phyloP scores from a whole-genome alignment of 2,888 invertebrate genomes.

The Polietes domitor region DNA sequence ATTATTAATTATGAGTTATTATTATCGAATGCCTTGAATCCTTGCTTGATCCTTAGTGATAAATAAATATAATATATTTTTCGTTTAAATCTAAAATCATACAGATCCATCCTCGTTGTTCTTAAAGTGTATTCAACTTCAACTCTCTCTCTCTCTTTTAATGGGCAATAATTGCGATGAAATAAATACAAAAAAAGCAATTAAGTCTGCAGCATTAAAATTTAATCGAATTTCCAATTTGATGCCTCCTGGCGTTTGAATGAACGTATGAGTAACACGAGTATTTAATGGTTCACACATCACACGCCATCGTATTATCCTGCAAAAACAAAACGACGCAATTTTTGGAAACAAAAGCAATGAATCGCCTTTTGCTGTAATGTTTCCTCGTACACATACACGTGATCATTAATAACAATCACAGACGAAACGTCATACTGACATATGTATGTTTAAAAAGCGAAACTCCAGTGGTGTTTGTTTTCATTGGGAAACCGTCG shows the following conservation, averaged over 20 bases:
- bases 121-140: too few species aligned
- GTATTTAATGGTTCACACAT: neutral
- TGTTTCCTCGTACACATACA: neutral
- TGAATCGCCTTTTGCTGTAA: neutral
- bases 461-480: neutral
- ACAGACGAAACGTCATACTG: neutral
- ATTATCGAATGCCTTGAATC: too few species aligned
- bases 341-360: neutral
- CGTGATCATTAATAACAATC: neutral
- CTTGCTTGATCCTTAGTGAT: too few species aligned
- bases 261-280: neutral
- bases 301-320: neutral
- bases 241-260: neutral
- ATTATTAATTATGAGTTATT: too few species aligned
- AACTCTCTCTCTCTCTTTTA: too few species aligned
- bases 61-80: too few species aligned
- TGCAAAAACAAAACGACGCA: neutral
- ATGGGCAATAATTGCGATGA: too few species aligned
- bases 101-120: too few species aligned
- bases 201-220: neutral
- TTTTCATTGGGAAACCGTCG: neutral
- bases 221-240: neutral
- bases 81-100: too few species aligned
- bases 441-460: neutral
- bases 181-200: too few species aligned